Percentiles rank a stretch among this genome's conserved stretches.
phyloP scores from a whole-genome alignment of 2,888 invertebrate species.

The Eumacrocentrus americanus region DNA sequence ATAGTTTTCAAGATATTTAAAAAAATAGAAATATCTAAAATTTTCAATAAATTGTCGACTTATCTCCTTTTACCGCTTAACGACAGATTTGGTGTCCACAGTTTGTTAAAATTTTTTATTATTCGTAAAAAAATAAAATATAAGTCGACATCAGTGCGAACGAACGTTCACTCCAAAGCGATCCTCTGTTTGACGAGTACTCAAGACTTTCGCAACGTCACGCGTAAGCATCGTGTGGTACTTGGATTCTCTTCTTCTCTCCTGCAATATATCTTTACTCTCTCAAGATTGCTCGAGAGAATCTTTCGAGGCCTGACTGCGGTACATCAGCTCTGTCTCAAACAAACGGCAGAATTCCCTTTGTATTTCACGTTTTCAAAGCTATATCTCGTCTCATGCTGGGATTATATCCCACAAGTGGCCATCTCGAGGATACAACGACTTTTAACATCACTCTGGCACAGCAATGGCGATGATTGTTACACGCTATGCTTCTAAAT shows the following conservation, averaged over 20 bases:
- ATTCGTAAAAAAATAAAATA: not conserved
- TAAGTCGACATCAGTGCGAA: not conserved
- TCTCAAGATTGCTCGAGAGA: not conserved
- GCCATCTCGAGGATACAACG: not conserved
- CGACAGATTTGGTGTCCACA: no score
- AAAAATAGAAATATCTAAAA: no score
- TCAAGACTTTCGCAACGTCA: conserved; percentile 4
- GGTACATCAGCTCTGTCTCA: not conserved
- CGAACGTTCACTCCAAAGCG: not conserved
- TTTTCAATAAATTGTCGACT: no score
- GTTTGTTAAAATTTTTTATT: no score
- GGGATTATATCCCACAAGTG: not conserved
- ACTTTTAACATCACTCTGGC: not conserved
- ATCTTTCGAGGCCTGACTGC: no score
- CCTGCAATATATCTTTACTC: not conserved
- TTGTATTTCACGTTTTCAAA: not conserved
- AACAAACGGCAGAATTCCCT: not conserved
- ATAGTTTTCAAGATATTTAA: no score
- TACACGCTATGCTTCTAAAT: no score
- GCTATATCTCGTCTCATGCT: not conserved
- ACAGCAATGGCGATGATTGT: no score
- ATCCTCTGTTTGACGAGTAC: not conserved
- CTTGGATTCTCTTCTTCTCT: not conserved
- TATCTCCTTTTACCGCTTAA: no score
- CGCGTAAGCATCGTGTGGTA: not conserved